Evolutionary conservation across 1,140 invertebrate species (phyloP).

Genomic region (Rhagoletis pomonella): DNA sequence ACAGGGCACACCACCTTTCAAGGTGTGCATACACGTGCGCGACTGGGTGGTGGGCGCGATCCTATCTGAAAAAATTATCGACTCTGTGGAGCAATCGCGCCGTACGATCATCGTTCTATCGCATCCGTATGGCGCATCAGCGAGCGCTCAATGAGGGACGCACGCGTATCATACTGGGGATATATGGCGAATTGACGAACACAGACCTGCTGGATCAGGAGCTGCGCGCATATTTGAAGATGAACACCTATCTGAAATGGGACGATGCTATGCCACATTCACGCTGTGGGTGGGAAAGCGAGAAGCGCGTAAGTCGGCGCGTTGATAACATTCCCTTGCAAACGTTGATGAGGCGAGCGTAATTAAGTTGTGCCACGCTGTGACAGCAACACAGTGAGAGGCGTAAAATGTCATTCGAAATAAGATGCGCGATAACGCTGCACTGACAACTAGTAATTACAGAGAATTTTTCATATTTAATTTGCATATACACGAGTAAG

Average conservation of each 20-base stretch:
- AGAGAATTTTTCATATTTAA: not conserved
- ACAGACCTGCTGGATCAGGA: not conserved
- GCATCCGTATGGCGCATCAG: slow-evolving; percentile 8
- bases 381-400: too few relatives aligned
- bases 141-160: not conserved
- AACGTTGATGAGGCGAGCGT: not conserved
- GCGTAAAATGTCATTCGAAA: not conserved
- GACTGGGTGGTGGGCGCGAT: slow-evolving; percentile 22
- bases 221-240: not conserved
- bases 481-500: not conserved
- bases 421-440: not conserved
- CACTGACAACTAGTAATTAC: not conserved
- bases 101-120: slow-evolving; percentile 15
- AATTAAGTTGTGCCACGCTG: not conserved
- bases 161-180: not conserved
- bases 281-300: not conserved
- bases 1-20: not conserved
- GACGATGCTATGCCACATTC: not conserved
- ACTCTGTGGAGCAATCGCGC: slow-evolving; percentile 15
- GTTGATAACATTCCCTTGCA: not conserved
- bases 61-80: slow-evolving; percentile 20
- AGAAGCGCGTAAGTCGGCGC: not conserved
- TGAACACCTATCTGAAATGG: slow-evolving; percentile 20
- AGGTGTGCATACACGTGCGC: slow-evolving; percentile 40
- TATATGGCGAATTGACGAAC: slow-evolving; percentile 4